Conservation (phyloP, 2,113 vertebrate genomes). For the Echinops telfairi region DNA sequence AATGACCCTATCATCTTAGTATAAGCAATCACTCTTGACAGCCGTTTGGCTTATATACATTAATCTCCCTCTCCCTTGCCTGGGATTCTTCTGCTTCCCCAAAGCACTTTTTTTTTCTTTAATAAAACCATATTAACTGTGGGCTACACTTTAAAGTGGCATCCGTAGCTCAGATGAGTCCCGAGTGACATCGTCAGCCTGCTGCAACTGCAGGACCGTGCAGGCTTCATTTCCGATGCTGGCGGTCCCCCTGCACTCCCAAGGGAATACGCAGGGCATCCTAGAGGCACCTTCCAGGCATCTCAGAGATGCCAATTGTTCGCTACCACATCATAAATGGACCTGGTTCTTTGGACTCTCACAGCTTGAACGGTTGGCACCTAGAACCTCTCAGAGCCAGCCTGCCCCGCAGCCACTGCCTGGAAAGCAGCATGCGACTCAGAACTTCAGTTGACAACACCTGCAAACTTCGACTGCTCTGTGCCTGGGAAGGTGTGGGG, state of each 20-base stretch:
- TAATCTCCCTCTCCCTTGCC: neutral
- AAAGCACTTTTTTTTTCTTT: neutral
- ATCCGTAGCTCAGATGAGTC: neutral
- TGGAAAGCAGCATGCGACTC: neutral
- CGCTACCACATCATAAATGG: neutral
- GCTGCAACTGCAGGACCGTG: neutral
- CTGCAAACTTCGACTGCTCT: neutral
- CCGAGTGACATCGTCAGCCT: neutral
- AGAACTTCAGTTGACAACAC: neutral
- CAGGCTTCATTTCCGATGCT: slow-evolving; percentile 35
- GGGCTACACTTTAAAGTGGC: neutral
- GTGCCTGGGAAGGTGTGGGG: neutral
- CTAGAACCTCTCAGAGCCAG: neutral
- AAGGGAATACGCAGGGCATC: neutral
- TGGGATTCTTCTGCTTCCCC: neutral
- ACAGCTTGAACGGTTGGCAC: neutral
- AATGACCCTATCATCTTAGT: neutral
- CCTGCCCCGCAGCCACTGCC: neutral
- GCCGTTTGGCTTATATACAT: neutral
- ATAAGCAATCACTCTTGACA: slow-evolving; percentile 38
- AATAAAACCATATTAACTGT: neutral
- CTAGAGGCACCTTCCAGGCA: neutral
- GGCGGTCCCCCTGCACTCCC: neutral
- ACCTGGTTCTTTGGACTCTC: slow-evolving; percentile 30
- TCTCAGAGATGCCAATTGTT: slow-evolving; percentile 60